Evolutionary conservation across 2,888 invertebrate species (phyloP), one percentile per base, ranked within the genome.

Genomic region (Cerastoderma edule): DNA sequence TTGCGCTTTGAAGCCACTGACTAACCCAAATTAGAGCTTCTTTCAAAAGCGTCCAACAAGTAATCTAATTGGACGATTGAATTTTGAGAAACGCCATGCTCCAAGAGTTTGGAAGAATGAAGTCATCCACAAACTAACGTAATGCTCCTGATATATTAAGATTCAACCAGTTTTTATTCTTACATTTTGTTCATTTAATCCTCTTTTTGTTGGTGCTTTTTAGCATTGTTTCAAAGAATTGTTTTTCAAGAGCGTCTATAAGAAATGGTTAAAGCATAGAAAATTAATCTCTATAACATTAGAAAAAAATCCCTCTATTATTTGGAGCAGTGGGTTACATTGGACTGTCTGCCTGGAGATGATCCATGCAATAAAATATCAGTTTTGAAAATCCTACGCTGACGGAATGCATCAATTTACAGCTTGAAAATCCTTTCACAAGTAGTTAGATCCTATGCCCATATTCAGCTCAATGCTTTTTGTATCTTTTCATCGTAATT

Each of bases 351-450:
- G 46, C 46, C 16, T 46, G 46, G n/a, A n/a, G 46, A 46, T 28
- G 54, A 54, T 27, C 3, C 39, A 44, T 28, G 65, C 50, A 67
- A 68, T 73, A 73, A 73, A 73, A 63, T 68, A 68, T 63, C 44
- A 68, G 68, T 65, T 65, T 48, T 64, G 48, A 33, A 54, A 68
- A 69, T 74, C 57, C 32, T 46, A 63, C 57, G 48, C 24, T 56
- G 54, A 28, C 30, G 68, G 30, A 60, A 30, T 56, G 33, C 50
- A 50, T 5, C 24, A 50, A 50, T 50, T 50, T 50, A 50, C 50
- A 22, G 24, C 50, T 50, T 27, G n/a, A n/a, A n/a, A n/a, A n/a
- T n/a, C n/a, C n/a, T n/a, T n/a, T n/a, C n/a, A n/a, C n/a, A n/a
- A n/a, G n/a, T n/a, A n/a, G n/a, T n/a, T n/a, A n/a, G n/a, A n/a